phyloP scores from a whole-genome alignment of 1,140 invertebrate species.

The Lethrus apterus region DNA sequence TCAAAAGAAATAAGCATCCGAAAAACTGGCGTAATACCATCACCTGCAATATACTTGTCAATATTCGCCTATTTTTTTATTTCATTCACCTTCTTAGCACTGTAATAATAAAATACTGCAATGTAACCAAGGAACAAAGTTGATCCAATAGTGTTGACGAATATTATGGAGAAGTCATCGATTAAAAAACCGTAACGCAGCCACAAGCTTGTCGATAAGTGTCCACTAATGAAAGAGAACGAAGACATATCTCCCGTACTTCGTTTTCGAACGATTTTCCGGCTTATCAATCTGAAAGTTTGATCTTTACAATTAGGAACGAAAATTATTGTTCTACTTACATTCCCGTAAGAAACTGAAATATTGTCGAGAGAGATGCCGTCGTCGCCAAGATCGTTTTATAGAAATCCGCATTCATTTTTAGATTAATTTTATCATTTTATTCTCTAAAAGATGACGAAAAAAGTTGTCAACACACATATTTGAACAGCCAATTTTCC shows the following conservation, averaged over 20 bases:
- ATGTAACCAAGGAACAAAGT: conserved; percentile 57
- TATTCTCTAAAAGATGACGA: not conserved
- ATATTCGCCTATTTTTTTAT: too few relatives aligned
- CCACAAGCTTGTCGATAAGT: conserved; percentile 64
- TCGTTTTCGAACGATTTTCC: conserved; percentile 56
- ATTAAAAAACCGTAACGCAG: conserved; percentile 61
- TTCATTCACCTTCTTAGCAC: conserved; percentile 54
- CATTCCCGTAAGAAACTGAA: conserved; percentile 63
- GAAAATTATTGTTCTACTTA: conserved; percentile 42
- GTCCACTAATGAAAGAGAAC: conserved; percentile 67
- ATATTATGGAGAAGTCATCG: conserved; percentile 54
- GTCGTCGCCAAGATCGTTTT: conserved; percentile 43
- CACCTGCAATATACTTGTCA: conserved; percentile 20
- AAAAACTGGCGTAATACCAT: conserved; percentile 23
- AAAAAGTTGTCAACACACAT: not conserved
- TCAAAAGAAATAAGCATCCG: conserved; percentile 17
- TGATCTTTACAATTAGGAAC: conserved; percentile 21
- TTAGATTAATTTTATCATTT: not conserved
- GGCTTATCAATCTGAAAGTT: conserved; percentile 57
- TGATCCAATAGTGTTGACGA: conserved; percentile 63
- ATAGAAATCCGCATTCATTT: not conserved
- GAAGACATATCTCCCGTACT: conserved; percentile 62
- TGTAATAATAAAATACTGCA: conserved; percentile 54
- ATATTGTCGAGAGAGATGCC: conserved; percentile 58
- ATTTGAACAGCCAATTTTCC: not conserved